Evolutionary conservation across 2,888 invertebrate species (phyloP).

Genomic region (Syrphus vitripennis): DNA sequence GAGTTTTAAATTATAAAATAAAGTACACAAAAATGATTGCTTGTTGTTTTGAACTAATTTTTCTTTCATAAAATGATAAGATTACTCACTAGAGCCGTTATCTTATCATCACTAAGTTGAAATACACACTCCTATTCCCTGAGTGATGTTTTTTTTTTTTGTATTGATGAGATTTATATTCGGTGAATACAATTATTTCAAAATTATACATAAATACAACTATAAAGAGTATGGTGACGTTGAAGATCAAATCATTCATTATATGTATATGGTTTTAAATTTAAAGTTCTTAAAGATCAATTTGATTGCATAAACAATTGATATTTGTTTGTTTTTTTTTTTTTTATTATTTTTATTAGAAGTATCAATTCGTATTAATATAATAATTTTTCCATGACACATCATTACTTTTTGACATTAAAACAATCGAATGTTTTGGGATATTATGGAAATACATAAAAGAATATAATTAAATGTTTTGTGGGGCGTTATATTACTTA

Average conservation of each 20-base stretch:
- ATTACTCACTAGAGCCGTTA: slow-evolving; percentile 38
- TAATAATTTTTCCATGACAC: slow-evolving; percentile 36
- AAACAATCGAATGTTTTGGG: slow-evolving; percentile 11
- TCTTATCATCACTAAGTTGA: slow-evolving; percentile 35
- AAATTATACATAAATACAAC: not conserved
- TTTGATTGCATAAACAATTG: not conserved
- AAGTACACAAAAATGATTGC: slow-evolving; percentile 38
- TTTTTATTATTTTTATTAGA: not conserved
- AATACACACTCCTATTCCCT: not conserved
- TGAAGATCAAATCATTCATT: too few relatives aligned
- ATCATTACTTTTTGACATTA: not conserved
- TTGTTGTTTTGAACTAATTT: slow-evolving; percentile 63
- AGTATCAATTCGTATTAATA: not conserved
- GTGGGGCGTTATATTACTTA: not conserved
- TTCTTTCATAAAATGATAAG: slow-evolving; percentile 53
- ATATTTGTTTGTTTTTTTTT: not conserved
- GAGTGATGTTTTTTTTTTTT: not conserved
- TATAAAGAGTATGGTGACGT: not conserved
- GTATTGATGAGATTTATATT: not conserved
- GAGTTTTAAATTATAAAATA: not conserved
- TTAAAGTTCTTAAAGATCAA: not conserved
- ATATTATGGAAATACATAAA: not conserved
- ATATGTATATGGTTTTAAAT: too few relatives aligned
- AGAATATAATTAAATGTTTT: not conserved
- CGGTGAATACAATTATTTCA: not conserved